Conservation (phyloP, 1,140 invertebrate species). For the Piezodorus guildinii region DNA sequence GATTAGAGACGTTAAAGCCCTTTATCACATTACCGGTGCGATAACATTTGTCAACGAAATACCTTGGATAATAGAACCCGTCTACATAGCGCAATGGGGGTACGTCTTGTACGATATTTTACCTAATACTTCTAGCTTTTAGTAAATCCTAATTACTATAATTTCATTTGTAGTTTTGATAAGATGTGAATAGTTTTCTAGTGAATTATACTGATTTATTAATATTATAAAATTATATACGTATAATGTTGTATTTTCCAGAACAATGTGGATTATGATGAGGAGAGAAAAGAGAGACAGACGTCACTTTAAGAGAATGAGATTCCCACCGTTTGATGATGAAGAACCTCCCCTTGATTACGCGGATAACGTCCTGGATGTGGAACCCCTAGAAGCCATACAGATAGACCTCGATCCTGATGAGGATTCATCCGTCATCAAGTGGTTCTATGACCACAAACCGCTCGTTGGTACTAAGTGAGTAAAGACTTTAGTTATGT, state of each 20-base stretch:
- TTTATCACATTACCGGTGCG: slow-evolving; percentile 98
- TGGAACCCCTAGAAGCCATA: slow-evolving; percentile 97
- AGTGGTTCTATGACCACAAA: slow-evolving; percentile 99
- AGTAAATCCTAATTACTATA: too few relatives aligned
- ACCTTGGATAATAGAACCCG: slow-evolving; percentile 97
- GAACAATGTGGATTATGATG: slow-evolving; percentile 99
- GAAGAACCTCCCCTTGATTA: slow-evolving; percentile 99
- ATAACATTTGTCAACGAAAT: slow-evolving; percentile 99
- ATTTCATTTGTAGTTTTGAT: too few relatives aligned
- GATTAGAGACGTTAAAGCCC: slow-evolving; percentile 92
- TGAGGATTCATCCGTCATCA: slow-evolving; percentile 79
- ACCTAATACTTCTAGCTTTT: too few relatives aligned
- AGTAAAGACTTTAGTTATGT: too few relatives aligned
- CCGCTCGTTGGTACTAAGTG: slow-evolving; percentile 70
- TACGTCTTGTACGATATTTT: slow-evolving; percentile 37
- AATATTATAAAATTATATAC: too few relatives aligned
- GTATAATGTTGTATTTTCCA: slow-evolving; percentile 31
- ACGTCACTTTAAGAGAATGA: slow-evolving; percentile 97
- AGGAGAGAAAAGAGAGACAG: slow-evolving; percentile 95
- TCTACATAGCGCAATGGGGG: slow-evolving; percentile 99
- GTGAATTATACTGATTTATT: too few relatives aligned
- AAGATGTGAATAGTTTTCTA: too few relatives aligned
- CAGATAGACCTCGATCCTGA: slow-evolving; percentile 96
- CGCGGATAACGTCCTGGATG: slow-evolving; percentile 97
- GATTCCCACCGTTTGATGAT: slow-evolving; percentile 99